Conservation (phyloP, 2,888 invertebrate genomes). For the Cephus pulcher region DNA sequence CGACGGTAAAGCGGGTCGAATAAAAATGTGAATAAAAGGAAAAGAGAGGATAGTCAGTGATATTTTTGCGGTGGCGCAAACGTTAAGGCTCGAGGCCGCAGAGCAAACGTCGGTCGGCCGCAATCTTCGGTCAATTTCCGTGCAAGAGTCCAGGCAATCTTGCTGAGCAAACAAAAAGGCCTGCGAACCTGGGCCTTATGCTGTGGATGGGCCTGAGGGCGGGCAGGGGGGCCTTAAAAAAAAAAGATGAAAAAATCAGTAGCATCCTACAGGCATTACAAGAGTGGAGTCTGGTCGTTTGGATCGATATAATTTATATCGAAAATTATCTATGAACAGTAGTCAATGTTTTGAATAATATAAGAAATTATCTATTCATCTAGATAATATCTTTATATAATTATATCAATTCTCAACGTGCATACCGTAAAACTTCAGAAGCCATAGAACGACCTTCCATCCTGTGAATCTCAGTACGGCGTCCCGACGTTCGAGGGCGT, state of each 20-base stretch:
- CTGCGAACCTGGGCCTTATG: constrained; percentile 22
- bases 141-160: constrained; percentile 55
- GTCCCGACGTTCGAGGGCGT: background rate
- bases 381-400: background rate
- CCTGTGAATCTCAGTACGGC: background rate
- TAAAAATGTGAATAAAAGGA: constrained; percentile 7
- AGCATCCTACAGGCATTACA: constrained; percentile 12
- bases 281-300: background rate
- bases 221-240: constrained; percentile 27
- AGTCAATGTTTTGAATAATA: background rate
- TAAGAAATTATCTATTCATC: background rate
- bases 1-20: constrained; percentile 11
- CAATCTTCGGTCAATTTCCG: constrained; percentile 64
- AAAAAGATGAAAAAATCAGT: constrained; percentile 22
- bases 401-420: background rate
- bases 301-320: background rate
- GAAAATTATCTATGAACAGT: background rate
- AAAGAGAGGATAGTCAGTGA: constrained; percentile 38
- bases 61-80: constrained; percentile 57
- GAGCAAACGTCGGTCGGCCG: constrained; percentile 64
- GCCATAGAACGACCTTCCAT: background rate
- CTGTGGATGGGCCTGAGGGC: constrained; percentile 2
- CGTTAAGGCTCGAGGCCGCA: constrained; percentile 54
- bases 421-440: background rate
- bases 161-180: constrained; percentile 63